Evolutionary conservation across 2,888 invertebrate species (phyloP), one percentile per base, ranked within the genome.

Genomic region (Auanema freiburgensis): DNA sequence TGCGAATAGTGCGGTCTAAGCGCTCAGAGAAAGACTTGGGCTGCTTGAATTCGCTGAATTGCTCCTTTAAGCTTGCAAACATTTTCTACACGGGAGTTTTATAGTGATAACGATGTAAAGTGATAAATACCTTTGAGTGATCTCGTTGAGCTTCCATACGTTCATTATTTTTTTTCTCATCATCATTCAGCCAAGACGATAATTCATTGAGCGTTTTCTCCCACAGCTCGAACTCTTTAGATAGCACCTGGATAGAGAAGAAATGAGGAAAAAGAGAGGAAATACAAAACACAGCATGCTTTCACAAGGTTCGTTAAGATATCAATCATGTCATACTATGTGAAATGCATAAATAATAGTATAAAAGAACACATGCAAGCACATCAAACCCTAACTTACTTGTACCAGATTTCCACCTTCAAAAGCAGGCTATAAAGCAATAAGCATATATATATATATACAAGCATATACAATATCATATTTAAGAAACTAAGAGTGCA

Each of bases 31-130:
- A 74, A 1, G 66, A 63, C 49, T 78, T 77, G 4, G 81, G 81
- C 12, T 79, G 71, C 60, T 79, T 81, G 71, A 81, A 80, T 23
- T 70, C 71, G 44, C 65, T 67, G 67, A 77, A 72, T 40, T 71
- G 67, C 18, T 67, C 55, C 21, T 58, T 52, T 18, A 77, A 59
- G 10, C 73, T 74, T 23, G 61, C 12, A 63, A 70, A 69, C 8
- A 66, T 62, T 18, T 63, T 70, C 71, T 73, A 57, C 11, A 68
- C 33, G 33, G n/a, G 33, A 33, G 33, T 33, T 33, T 33, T 8
- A 33, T 33, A 33, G 63, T 53, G 23, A 14, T 53, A 44, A 24
- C 16, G 25, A 23, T 5, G 18, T 33, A 33, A 33, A 33, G 33
- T 8, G 33, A 33, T 33, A 8, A 33, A 33, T 33, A 33, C 33